Evolutionary conservation across 1,140 invertebrate species (phyloP), one percentile per base, ranked within the genome.

Genomic region (Cephus cinctus): DNA sequence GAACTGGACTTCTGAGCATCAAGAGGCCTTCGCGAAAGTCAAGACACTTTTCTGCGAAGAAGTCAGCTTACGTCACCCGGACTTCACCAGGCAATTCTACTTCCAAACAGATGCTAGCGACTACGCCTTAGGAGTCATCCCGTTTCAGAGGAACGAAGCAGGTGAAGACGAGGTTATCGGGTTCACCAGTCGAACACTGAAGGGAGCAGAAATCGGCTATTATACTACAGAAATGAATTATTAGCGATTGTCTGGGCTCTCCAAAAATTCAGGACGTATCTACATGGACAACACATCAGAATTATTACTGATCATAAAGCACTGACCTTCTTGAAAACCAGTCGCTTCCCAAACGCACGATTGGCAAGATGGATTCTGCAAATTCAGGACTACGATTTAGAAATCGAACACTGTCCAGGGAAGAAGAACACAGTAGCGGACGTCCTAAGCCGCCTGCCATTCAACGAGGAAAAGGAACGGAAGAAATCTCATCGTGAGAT

Each of bases 291-390:
- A 18, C 45, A 63, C 19, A 69, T 78, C 35, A 65, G 41, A 3
- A 65, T 78, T n/a, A 44, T 65, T 32, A 80, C 77, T 0, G 78
- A 82, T 52, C 78, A 81, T 43, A 64, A 69, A 23, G 65, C 71
- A 0, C 47, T 80, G n/a, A 61, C 56, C 9, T 80, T 71, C 55
- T 43, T 56, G 9, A 45, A 42, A 27, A 42, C 32, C 3, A 52
- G 49, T 16, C 42, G 30, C 20, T 27, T 49, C 3, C 5, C 40
- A 1, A 51, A 56, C 27, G 42, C 49, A 0, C 4, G 50, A 11
- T 2, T 56, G 25, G 52, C 45, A 0, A 20, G 54, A 5, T 56
- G 46, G 49, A 40, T 48, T 0, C 31, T 73, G 9, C 41, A 50
- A 11, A 42, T 73, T 2, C 67, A 73, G 40, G 12, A 27, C 40